Evolutionary conservation across 2,113 vertebrate species (phyloP), one percentile per base, ranked within the genome.

Genomic region (Callopanchax toddi): DNA sequence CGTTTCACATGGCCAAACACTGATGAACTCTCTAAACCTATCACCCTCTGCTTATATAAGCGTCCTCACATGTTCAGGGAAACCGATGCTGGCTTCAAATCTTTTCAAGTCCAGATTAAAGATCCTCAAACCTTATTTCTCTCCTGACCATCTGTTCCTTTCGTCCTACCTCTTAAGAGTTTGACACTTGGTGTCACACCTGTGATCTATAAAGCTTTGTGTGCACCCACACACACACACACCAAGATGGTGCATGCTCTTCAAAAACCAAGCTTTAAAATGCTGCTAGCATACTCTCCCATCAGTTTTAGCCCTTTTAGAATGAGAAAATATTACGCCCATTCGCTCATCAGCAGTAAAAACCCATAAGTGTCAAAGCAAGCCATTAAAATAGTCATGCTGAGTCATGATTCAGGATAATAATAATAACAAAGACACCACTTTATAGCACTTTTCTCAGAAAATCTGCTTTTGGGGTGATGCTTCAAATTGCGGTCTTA

Each of bases 11-110:
- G 29, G 2, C 29, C 29, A 32, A 32, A 32, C 29, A 7, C 29
- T 6, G 29, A 32, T 45, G n/a, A 45, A 45, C 11, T 11, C 1
- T 37, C 11, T 45, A 11, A 21, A 21, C n/a, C 43, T 45, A 20
- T 67, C 51, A 64, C 45, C 57, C 68, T 73, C 50, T 25, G 60
- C 67, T 78, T 55, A 78, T 73, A 66, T 39, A 42, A 39, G 45
- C 43, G 55, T 67, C 40, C 17, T 65, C 17, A 25, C 29, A 11
- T 37, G 10, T 37, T 3, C 10, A 37, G 36, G 36, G 11, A 34
- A 20, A 53, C 18, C 5, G n/a, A 12, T 12, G 29, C 17, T 34
- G 50, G 29, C 5, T 36, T 22, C 16, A 21, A 8, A 32, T 49
- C 46, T 54, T 48, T 63, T 61, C 58, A 37, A 61, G 59, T 67